A percentile compares a stretch with the other conserved stretches of the same genome.
These are phyloP conservation scores for Corythornis vintsioides DNA, from an alignment of 2,113 vertebrate genomes.

Conservation along the genomic window DNA sequence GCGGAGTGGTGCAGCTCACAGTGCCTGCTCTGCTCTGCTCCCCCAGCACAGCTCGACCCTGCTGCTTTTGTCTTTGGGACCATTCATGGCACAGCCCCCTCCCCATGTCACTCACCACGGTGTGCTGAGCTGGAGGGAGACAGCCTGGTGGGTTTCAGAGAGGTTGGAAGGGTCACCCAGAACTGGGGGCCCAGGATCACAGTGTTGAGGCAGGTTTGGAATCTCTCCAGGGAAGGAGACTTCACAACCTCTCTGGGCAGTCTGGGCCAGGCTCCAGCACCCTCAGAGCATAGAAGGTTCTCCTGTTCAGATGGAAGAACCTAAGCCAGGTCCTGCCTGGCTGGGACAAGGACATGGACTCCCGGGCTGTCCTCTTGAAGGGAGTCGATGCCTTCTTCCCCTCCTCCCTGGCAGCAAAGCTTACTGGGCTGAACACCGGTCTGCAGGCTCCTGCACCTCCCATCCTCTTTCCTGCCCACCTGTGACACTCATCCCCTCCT, in stretches of 20 bases:
- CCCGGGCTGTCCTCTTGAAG: not conserved
- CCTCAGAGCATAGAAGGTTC: not conserved
- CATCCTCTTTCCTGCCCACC: not conserved
- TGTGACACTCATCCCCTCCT: not conserved
- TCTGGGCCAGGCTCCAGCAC: not conserved
- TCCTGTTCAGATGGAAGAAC: not conserved
- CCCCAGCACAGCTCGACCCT: not conserved
- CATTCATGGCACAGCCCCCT: not conserved
- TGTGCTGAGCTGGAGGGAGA: not conserved
- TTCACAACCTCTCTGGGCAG: not conserved
- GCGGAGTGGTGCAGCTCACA: not conserved
- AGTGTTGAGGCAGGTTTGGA: not conserved
- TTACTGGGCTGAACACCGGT: not conserved
- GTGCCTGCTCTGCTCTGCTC: not conserved
- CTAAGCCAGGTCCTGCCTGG: not conserved
- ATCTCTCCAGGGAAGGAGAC: not conserved
- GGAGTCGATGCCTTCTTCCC: not conserved
- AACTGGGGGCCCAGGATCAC: not conserved
- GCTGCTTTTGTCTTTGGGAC: not conserved
- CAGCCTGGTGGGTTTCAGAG: not conserved
- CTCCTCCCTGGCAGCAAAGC: not conserved
- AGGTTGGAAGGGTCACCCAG: not conserved
- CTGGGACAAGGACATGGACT: fast-evolving
- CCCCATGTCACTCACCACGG: fast-evolving
- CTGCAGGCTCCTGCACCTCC: not conserved